These are phyloP conservation scores for Stenichneumon culpator DNA, from an alignment of 2,888 invertebrate species.

Conservation along the genomic window DNA sequence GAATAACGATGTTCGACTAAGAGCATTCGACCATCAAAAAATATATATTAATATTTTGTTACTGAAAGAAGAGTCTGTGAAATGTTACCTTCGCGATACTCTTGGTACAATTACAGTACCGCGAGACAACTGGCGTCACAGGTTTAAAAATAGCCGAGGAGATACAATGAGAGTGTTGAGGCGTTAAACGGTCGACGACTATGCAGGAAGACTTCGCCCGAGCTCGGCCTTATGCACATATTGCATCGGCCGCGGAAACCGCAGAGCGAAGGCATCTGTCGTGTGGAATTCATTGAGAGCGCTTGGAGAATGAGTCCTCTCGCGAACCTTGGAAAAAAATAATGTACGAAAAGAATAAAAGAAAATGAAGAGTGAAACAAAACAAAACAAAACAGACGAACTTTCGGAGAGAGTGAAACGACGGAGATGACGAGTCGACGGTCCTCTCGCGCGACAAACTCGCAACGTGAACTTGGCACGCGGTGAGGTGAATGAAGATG, in stretches of 20 bases:
- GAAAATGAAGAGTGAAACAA: not conserved
- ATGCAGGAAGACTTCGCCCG: constrained; percentile 57
- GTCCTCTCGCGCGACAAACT: constrained; percentile 29
- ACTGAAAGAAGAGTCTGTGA: not conserved
- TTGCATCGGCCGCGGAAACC: constrained; percentile 45
- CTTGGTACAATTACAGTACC: not conserved
- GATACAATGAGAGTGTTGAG: constrained; percentile 14
- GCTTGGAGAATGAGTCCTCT: constrained; percentile 11
- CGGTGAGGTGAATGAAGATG: constrained; percentile 23
- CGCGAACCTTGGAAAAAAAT: not conserved
- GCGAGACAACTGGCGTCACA: not conserved
- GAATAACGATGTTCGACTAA: too few species aligned
- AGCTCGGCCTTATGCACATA: constrained; percentile 67
- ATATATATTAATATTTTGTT: not conserved
- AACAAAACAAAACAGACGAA: not conserved
- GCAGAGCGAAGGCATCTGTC: constrained; percentile 55
- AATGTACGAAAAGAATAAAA: not conserved
- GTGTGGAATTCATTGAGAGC: constrained; percentile 64
- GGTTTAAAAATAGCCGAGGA: not conserved
- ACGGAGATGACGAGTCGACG: constrained; percentile 35
- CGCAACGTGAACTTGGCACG: constrained; percentile 10
- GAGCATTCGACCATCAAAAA: too few species aligned
- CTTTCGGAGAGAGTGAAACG: constrained; percentile 3
- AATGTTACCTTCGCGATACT: not conserved
- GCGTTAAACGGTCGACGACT: constrained; percentile 22